Conservation (phyloP, 2,113 vertebrate genomes). For the Entelurus aequoreus region DNA sequence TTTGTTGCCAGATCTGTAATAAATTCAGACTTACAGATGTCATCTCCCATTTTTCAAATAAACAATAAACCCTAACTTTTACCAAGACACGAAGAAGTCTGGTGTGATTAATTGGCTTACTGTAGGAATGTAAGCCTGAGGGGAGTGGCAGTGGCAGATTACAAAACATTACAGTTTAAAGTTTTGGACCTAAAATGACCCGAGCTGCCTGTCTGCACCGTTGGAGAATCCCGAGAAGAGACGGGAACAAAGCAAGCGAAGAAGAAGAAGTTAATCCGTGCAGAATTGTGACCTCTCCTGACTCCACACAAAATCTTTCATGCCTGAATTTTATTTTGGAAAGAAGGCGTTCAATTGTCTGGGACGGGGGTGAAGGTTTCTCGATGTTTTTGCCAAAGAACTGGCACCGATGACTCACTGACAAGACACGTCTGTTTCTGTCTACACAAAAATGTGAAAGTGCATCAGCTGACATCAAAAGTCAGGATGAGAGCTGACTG, state of each 20-base stretch:
- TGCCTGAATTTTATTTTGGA: conserved; percentile 25
- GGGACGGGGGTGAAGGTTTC: conserved; percentile 1
- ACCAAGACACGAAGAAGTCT: conserved; percentile 14
- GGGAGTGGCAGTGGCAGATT: conserved; percentile 23
- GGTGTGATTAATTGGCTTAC: conserved; percentile 43
- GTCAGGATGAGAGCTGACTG: conserved; percentile 34
- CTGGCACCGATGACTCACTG: neutral
- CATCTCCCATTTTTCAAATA: conserved; percentile 19
- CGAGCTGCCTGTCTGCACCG: conserved; percentile 14
- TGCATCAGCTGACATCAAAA: conserved; percentile 4
- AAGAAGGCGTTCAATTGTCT: conserved; percentile 8
- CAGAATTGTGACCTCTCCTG: conserved; percentile 20
- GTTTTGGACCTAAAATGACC: conserved; percentile 43
- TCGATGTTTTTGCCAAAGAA: neutral
- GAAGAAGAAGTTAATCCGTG: conserved; percentile 25
- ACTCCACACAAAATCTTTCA: conserved; percentile 26
- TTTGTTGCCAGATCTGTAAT: conserved; percentile 8
- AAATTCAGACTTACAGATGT: conserved; percentile 18
- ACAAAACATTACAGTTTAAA: conserved; percentile 38
- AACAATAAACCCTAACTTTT: neutral
- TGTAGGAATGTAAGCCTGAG: conserved; percentile 40
- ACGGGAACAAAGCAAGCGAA: conserved; percentile 28
- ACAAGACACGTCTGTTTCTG: conserved; percentile 10
- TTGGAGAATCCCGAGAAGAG: conserved; percentile 11
- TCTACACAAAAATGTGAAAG: conserved; percentile 16